phyloP scores from a whole-genome alignment of 2,888 invertebrate genomes.

The Linnaemya tessellans region DNA sequence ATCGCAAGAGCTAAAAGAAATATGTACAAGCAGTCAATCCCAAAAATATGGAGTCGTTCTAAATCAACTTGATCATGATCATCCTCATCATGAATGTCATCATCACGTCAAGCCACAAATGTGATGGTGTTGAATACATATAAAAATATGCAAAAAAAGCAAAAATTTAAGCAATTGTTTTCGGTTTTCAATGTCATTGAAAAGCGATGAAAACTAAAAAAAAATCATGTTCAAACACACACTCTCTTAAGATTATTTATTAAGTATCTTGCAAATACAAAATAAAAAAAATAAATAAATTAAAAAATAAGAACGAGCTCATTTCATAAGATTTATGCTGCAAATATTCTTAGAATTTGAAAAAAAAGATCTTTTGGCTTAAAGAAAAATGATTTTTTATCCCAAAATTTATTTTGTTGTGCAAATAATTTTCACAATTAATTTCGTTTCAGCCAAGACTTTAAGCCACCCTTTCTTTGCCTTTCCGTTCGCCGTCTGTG shows the following conservation, averaged over 20 bases:
- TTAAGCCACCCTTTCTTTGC: constrained; percentile 29
- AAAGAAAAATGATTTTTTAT: constrained; percentile 31
- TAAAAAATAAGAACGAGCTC: not conserved
- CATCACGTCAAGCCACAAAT: constrained; percentile 43
- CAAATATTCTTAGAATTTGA: constrained; percentile 63
- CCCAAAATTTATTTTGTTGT: not conserved
- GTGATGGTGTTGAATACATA: constrained; percentile 49
- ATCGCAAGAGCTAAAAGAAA: constrained; percentile 13
- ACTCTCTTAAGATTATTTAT: constrained; percentile 30
- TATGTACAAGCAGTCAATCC: constrained; percentile 9
- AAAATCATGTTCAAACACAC: constrained; percentile 2
- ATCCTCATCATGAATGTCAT: constrained; percentile 19
- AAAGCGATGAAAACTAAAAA: constrained; percentile 52
- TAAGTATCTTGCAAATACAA: constrained; percentile 1
- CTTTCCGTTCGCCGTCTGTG: not conserved
- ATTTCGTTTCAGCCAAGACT: constrained; percentile 24
- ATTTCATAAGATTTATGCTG: constrained; percentile 57
- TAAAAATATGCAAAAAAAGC: not conserved
- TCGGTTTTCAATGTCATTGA: constrained; percentile 70
- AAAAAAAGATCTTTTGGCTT: not conserved
- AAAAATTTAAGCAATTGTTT: constrained; percentile 60
- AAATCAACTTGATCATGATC: constrained; percentile 18
- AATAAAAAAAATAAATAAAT: not conserved
- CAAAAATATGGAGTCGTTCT: constrained; percentile 16
- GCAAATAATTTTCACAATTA: constrained; percentile 33